These are phyloP conservation scores for Leptodactylus fallax DNA, from an alignment of 2,797 vertebrate species.

Conservation along the genomic window DNA sequence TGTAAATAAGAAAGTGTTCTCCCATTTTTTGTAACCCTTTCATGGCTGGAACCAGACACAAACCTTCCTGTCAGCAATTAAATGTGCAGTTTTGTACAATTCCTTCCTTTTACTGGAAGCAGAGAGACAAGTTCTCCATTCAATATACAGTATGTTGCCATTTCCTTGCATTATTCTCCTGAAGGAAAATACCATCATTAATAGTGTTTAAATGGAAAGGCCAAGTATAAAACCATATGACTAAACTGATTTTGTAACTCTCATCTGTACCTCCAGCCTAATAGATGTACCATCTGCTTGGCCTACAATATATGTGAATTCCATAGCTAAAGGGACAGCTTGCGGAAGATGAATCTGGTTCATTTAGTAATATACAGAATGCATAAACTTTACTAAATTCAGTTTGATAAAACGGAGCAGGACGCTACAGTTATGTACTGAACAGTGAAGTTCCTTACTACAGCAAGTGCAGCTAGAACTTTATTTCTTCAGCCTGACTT, in stretches of 20 bases:
- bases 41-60: not conserved
- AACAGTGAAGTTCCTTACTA: no score
- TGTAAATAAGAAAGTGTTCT: not conserved
- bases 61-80: not conserved
- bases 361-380: not conserved
- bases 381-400: not conserved
- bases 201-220: conserved; percentile 1
- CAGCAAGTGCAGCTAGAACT: not conserved
- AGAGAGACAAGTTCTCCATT: conserved; percentile 4
- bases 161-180: conserved; percentile 44
- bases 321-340: not conserved
- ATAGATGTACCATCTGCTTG: conserved; percentile 17
- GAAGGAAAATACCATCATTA: conserved; percentile 39
- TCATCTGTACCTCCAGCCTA: not conserved
- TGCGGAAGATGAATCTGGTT: not conserved
- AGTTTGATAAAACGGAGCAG: not conserved
- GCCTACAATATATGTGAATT: not conserved
- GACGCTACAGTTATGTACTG: not conserved
- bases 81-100: not conserved
- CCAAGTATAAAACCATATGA: conserved; percentile 31
- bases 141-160: conserved; percentile 4
- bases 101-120: conserved; percentile 27
- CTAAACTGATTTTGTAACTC: not conserved
- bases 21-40: not conserved
- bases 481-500: no score